A percentile compares a stretch with the other conserved stretches of the same genome.
Evolutionary conservation across 2,888 invertebrate species (phyloP).

Genomic region (Zaprionus lineosus): DNA sequence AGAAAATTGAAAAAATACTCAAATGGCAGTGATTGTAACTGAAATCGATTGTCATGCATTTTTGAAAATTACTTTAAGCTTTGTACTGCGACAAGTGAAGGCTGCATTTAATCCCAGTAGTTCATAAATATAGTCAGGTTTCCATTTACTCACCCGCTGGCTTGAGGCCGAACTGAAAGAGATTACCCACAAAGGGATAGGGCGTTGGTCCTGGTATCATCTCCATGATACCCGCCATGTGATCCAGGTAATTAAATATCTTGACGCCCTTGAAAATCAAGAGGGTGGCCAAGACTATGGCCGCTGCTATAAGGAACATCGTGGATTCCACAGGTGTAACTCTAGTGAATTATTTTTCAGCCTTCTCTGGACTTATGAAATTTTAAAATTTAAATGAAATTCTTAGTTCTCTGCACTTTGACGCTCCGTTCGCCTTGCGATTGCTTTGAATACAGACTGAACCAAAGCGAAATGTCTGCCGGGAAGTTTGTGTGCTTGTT

Average conservation of each 20-base stretch:
- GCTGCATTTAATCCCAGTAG: slow-evolving; percentile 30
- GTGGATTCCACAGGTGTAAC: too few relatives aligned
- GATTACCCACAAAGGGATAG: slow-evolving; percentile 79
- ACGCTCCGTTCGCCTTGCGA: slow-evolving; percentile 20
- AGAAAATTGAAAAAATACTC: too few relatives aligned
- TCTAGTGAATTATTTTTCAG: not conserved
- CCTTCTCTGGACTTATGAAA: too few relatives aligned
- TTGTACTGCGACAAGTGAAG: too few relatives aligned
- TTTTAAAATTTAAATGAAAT: too few relatives aligned
- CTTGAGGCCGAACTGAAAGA: slow-evolving; percentile 77
- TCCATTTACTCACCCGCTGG: slow-evolving; percentile 68
- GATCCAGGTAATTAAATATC: slow-evolving; percentile 76
- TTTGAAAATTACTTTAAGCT: too few relatives aligned
- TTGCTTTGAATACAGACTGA: slow-evolving; percentile 18
- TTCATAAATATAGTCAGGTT: slow-evolving; percentile 63
- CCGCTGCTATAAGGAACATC: slow-evolving; percentile 70
- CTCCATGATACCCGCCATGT: slow-evolving; percentile 80
- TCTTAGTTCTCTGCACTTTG: too few relatives aligned
- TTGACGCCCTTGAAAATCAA: slow-evolving; percentile 73
- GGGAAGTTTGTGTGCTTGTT: slow-evolving; percentile 20
- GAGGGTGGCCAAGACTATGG: slow-evolving; percentile 65
- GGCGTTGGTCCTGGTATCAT: slow-evolving; percentile 80
- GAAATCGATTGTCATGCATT: too few relatives aligned
- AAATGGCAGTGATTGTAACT: not conserved
- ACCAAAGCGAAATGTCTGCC: slow-evolving; percentile 10